Evolutionary conservation across 2,888 invertebrate species (phyloP), one percentile per base, ranked within the genome.

Genomic region (Amorpha juglandis): DNA sequence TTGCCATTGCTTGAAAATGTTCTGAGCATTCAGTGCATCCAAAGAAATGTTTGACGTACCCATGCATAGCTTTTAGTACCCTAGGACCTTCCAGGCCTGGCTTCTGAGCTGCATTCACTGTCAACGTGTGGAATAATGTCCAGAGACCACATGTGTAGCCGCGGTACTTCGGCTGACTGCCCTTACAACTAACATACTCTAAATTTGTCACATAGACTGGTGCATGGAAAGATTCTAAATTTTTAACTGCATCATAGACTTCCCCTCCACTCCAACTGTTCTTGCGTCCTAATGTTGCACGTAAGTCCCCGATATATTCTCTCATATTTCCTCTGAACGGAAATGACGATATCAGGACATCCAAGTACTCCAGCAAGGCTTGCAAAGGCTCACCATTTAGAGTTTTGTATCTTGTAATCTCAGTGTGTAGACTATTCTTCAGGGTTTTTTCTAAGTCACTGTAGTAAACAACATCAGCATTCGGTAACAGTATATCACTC

Each of bases 81-180:
- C 96, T 95, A 3, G 95, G 92, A 0, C 96, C 95, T 79, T 95
- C 94, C 4, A 81, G 78, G 9, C 94, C 90, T 51, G 91, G 81
- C 52, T 87, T 91, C 35, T 88, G 85, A 6, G 94, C 94, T 12
- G 97, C 96, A 81, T 96, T 96, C 0, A 98, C 97, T 0, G 98
- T 97, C 66, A 99, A 88, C 48, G 96, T 97, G 82, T 99, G 99
- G 83, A 99, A 99, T 74, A 98, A 89, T 14, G 96, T 97, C 99
- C 99, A 99, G 45, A 99, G 92, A 0, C 98, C 97, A 89, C 99
- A 99, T 0, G 98, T 97, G 85, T 97, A 99, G 12, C 99, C 98
- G 63, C 99, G 94, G 77, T 94, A 95, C 69, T 94, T 94, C 0
- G 95, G 88, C 66, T 95, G 93, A 75, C 98, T 98, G 11, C 98